Percentiles rank a stretch among this genome's conserved stretches.
Conservation (phyloP, 1,140 invertebrate species). For the Brachionus plicatilis region DNA sequence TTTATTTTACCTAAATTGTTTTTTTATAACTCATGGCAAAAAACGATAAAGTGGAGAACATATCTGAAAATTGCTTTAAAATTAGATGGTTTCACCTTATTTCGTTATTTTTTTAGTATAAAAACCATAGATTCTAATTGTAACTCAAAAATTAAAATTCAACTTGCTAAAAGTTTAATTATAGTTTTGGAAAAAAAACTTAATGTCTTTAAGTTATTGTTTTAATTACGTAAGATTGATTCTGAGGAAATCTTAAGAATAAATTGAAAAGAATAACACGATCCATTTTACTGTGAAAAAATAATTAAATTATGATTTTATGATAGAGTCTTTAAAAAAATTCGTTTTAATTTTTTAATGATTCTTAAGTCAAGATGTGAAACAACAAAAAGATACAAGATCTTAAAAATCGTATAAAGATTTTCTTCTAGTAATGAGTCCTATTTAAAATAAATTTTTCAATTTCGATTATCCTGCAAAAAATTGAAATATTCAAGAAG, state of each 20-base stretch:
- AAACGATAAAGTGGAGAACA: not conserved
- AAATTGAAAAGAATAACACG: not conserved
- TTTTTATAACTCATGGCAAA: not conserved
- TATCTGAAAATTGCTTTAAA: not conserved
- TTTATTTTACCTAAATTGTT: not conserved
- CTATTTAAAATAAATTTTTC: not conserved
- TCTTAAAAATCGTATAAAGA: too few species aligned
- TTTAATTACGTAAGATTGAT: not conserved
- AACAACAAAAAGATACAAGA: too few species aligned
- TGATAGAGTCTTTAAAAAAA: too few species aligned
- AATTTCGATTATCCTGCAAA: not conserved
- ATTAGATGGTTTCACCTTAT: not conserved
- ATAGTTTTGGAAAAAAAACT: not conserved
- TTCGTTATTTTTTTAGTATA: not conserved
- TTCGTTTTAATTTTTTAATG: too few species aligned
- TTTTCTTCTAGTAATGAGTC: too few species aligned
- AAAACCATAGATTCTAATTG: not conserved
- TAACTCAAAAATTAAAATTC: not conserved
- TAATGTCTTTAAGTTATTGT: not conserved
- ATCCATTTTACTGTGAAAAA: too few species aligned
- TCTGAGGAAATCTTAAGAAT: not conserved
- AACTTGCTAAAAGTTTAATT: too few species aligned
- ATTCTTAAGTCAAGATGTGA: too few species aligned
- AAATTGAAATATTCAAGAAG: not conserved
- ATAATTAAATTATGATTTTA: too few species aligned